A percentile compares a stretch with the other conserved stretches of the same genome.
phyloP scores from a whole-genome alignment of 1,140 invertebrate genomes.

The Platorchestia sp. region DNA sequence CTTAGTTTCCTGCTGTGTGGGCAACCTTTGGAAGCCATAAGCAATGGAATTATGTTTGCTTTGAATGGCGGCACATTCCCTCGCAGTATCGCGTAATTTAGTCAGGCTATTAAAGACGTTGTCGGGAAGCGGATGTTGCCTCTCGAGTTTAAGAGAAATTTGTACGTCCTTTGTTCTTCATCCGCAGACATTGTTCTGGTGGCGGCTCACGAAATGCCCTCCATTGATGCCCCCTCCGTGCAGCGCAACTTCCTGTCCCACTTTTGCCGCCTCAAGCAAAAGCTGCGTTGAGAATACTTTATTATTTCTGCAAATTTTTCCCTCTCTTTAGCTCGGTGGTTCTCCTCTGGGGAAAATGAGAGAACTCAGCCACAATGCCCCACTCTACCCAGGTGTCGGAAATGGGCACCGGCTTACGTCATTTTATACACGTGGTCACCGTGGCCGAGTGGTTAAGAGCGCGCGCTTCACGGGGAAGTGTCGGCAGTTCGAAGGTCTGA shows the following conservation, averaged over 20 bases:
- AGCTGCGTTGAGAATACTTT: not conserved
- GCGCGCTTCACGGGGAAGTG: too few relatives aligned
- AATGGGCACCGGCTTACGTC: too few relatives aligned
- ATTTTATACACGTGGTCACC: too few relatives aligned
- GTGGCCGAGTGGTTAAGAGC: too few relatives aligned
- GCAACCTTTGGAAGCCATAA: not conserved
- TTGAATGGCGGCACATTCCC: not conserved
- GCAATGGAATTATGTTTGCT: not conserved
- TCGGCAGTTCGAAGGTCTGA: too few relatives aligned
- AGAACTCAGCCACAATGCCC: too few relatives aligned
- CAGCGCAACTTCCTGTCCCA: slow-evolving; percentile 9
- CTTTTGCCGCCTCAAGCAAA: not conserved
- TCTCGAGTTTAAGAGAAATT: not conserved
- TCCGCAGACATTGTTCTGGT: not conserved
- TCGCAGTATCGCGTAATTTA: not conserved
- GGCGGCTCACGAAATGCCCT: slow-evolving; percentile 12
- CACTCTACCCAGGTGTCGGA: too few relatives aligned
- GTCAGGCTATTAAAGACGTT: not conserved
- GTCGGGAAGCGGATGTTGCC: not conserved
- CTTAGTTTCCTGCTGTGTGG: not conserved
- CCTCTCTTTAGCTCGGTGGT: not conserved
- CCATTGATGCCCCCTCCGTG: not conserved
- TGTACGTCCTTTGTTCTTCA: slow-evolving; percentile 19
- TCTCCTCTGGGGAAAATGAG: too few relatives aligned
- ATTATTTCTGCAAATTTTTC: not conserved